These are phyloP conservation scores for Petrolisthes manimaculis DNA, from an alignment of 2,888 invertebrate genomes.

Conservation along the genomic window DNA sequence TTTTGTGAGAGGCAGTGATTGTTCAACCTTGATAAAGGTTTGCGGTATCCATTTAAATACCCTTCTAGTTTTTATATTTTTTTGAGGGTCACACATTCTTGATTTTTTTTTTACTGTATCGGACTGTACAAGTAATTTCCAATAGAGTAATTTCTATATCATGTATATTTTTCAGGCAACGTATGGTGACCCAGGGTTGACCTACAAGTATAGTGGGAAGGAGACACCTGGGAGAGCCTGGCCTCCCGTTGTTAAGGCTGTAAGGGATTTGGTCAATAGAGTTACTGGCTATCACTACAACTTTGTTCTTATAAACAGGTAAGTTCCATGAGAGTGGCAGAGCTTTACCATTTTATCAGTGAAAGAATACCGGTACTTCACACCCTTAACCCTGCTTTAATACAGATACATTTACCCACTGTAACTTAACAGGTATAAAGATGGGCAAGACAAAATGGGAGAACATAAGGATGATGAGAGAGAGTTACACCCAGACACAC, in stretches of 20 bases:
- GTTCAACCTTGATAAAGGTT: too few species aligned
- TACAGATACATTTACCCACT: not conserved
- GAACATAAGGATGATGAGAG: conserved; percentile 81
- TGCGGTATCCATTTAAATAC: not conserved
- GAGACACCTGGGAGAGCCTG: conserved; percentile 78
- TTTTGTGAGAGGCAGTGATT: too few species aligned
- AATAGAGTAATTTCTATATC: conserved; percentile 3
- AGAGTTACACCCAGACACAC: conserved; percentile 75
- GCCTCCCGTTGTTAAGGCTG: conserved; percentile 73
- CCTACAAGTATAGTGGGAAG: conserved; percentile 78
- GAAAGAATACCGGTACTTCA: too few species aligned
- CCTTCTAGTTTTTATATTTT: not conserved
- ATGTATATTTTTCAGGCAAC: conserved; percentile 72
- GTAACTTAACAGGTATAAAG: conserved; percentile 74
- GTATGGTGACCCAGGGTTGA: conserved; percentile 77
- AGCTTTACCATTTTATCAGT: too few species aligned
- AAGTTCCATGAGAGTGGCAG: not conserved
- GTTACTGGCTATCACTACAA: conserved; percentile 76
- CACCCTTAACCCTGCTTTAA: too few species aligned
- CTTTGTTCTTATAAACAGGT: conserved; percentile 80
- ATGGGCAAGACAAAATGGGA: conserved; percentile 79
- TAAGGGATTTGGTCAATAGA: conserved; percentile 73
- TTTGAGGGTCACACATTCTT: not conserved
- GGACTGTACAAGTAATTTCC: not conserved
- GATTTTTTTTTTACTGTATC: not conserved